A percentile compares a stretch with the other conserved stretches of the same genome.
phyloP scores from a whole-genome alignment of 2,888 invertebrate genomes.

The Drosophila picticornis region DNA sequence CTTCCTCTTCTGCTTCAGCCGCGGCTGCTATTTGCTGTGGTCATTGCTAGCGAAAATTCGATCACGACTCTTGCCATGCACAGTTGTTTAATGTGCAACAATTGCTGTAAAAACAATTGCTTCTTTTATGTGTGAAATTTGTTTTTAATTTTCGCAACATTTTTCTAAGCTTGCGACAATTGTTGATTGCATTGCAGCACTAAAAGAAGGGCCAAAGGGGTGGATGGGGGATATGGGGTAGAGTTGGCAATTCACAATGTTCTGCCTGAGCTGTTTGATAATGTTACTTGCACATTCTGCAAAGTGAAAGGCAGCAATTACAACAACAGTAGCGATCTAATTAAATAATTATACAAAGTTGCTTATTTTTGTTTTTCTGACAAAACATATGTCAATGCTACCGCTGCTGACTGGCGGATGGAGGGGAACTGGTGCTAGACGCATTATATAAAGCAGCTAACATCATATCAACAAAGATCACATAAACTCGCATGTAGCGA shows the following conservation, averaged over 20 bases:
- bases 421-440: conserved; percentile 31
- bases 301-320: conserved; percentile 64
- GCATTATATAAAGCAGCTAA: conserved; percentile 64
- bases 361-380: conserved; percentile 14
- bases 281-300: conserved; percentile 39
- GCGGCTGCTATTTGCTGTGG: conserved; percentile 1
- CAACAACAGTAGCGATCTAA: conserved; percentile 50
- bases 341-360: conserved; percentile 68
- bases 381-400: conserved; percentile 72
- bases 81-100: conserved; percentile 19
- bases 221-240: not conserved
- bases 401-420: conserved; percentile 23
- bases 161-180: not conserved
- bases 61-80: conserved; percentile 5
- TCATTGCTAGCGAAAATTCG: conserved; percentile 7
- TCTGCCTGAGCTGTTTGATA: conserved; percentile 54
- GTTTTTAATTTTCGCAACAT: conserved; percentile 8
- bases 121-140: conserved; percentile 3
- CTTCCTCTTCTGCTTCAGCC: conserved; percentile 1
- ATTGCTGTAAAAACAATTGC: not conserved
- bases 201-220: not conserved
- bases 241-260: conserved; percentile 29
- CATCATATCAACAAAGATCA: conserved; percentile 56
- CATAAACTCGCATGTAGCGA: conserved; percentile 61
- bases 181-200: not conserved